These are phyloP conservation scores for Dorcus hopei DNA, from an alignment of 2,888 invertebrate genomes.

Conservation along the genomic window DNA sequence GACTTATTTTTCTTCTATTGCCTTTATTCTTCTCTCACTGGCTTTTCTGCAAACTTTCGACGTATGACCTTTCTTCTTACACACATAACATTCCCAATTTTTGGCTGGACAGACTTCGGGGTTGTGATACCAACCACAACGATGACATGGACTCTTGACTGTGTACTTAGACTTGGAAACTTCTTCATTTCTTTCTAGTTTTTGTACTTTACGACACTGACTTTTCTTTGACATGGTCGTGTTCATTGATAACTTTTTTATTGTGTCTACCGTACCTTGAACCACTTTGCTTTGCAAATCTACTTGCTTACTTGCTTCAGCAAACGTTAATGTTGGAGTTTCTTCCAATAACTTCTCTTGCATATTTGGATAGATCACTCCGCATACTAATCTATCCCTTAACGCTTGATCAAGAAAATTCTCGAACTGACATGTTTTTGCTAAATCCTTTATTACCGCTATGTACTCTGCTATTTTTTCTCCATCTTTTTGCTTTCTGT, in stretches of 20 bases:
- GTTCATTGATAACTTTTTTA: too few species aligned
- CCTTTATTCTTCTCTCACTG: background rate
- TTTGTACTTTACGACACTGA: too few species aligned
- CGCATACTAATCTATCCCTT: slow-evolving; percentile 13
- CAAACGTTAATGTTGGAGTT: slow-evolving; percentile 3
- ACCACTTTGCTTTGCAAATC: background rate
- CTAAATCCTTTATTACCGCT: slow-evolving; percentile 1
- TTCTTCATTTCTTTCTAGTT: too few species aligned
- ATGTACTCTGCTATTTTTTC: slow-evolving; percentile 7
- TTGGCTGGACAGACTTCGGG: slow-evolving; percentile 8
- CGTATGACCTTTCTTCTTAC: slow-evolving; percentile 5
- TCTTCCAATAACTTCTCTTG: slow-evolving; percentile 4
- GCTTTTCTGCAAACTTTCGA: slow-evolving; percentile 2
- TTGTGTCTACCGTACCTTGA: background rate
- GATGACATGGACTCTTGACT: background rate
- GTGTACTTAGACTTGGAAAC: too few species aligned
- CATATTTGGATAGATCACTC: slow-evolving; percentile 8
- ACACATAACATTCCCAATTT: slow-evolving; percentile 8
- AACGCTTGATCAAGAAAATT: slow-evolving; percentile 11
- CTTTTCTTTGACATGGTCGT: too few species aligned
- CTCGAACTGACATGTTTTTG: slow-evolving; percentile 11
- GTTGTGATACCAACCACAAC: slow-evolving; percentile 2
- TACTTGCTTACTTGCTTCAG: slow-evolving; percentile 3
- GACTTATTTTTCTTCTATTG: slow-evolving; percentile 2
- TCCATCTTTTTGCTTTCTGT: background rate